phyloP scores from a whole-genome alignment of 2,797 vertebrate species.

The Garrulus glandarius region DNA sequence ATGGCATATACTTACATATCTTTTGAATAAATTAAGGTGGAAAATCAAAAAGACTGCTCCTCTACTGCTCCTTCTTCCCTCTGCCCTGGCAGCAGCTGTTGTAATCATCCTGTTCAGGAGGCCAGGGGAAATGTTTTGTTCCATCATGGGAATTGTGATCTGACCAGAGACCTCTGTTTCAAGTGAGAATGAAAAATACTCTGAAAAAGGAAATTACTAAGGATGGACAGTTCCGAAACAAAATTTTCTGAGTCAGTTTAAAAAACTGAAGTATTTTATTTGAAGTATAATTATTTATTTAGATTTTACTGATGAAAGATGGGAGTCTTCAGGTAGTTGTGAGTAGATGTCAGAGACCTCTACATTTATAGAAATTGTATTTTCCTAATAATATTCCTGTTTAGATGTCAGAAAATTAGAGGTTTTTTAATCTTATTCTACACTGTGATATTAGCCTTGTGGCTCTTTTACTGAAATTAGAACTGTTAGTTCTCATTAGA shows the following conservation, averaged over 20 bases:
- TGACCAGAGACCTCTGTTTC: not conserved
- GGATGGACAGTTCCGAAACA: not conserved
- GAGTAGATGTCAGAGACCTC: not conserved
- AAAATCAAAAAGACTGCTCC: not conserved
- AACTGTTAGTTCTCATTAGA: not conserved
- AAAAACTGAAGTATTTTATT: not conserved
- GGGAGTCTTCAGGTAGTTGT: not conserved
- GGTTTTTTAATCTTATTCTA: not conserved
- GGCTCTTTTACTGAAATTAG: not conserved
- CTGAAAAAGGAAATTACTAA: not conserved
- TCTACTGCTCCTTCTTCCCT: not conserved
- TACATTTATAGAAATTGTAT: not conserved
- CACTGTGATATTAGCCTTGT: not conserved
- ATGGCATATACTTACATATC: not conserved
- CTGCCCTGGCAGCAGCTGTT: not conserved
- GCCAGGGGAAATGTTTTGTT: not conserved
- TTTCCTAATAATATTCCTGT: not conserved
- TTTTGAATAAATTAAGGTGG: not conserved
- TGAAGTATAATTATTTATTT: not conserved
- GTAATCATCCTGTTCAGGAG: not conserved
- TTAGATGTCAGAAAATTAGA: not conserved
- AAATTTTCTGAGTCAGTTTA: not conserved
- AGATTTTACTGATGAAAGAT: not conserved
- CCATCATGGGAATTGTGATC: not conserved
- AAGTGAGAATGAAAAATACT: not conserved